These are phyloP conservation scores for Cantharis flavilabris DNA, from an alignment of 2,888 invertebrate genomes.

Conservation along the genomic window DNA sequence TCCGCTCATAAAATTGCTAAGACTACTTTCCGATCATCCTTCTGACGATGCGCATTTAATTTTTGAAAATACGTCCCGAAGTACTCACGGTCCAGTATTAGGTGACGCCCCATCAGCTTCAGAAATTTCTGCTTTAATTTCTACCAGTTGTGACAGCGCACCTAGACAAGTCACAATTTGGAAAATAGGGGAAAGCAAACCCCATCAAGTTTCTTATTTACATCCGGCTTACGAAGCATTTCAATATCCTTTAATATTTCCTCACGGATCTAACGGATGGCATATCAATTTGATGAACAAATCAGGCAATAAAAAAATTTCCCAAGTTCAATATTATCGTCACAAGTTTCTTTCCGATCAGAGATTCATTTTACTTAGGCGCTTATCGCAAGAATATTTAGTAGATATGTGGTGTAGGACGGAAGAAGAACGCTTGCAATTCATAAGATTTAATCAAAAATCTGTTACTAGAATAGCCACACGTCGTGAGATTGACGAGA, in stretches of 20 bases:
- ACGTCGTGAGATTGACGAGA: background rate
- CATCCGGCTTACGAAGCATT: background rate
- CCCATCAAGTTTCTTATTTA: background rate
- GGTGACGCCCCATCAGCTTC: background rate
- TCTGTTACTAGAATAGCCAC: background rate
- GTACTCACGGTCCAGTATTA: background rate
- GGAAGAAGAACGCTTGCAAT: background rate
- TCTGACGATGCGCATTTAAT: background rate
- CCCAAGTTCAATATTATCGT: background rate
- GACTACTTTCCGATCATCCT: background rate
- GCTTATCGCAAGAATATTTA: background rate
- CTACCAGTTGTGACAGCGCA: background rate
- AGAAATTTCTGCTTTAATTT: background rate
- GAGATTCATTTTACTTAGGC: background rate
- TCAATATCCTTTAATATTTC: background rate
- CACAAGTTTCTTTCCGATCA: background rate
- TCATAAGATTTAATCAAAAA: background rate
- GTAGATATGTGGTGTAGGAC: background rate
- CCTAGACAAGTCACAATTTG: background rate
- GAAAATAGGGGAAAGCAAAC: background rate
- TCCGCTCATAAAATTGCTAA: background rate
- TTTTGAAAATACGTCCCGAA: background rate
- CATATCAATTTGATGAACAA: background rate
- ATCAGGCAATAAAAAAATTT: background rate
- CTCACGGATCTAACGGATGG: background rate